Evolutionary conservation across 2,888 invertebrate genomes (phyloP).

Genomic region (Epicampocera succincta): DNA sequence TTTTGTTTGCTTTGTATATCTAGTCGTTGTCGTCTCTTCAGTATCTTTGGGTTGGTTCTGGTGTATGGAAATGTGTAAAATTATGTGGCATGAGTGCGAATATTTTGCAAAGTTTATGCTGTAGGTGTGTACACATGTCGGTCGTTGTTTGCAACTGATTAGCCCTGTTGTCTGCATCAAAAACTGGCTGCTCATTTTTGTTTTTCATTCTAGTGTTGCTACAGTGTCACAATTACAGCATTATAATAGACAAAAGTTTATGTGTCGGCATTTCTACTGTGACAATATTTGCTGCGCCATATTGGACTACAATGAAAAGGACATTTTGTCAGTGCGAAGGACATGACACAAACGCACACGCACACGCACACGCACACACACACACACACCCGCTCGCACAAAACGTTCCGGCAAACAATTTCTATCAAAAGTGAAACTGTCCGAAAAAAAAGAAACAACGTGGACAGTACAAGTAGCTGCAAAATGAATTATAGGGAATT

Average conservation of each 20-base stretch:
- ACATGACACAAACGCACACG: neutral
- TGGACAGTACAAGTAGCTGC: no score
- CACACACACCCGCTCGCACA: no score
- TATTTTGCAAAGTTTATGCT: conserved; percentile 12
- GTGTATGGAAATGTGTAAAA: neutral
- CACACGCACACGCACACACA: neutral
- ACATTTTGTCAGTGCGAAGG: neutral
- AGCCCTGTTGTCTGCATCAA: conserved; percentile 31
- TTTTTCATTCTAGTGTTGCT: neutral
- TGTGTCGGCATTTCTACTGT: conserved; percentile 14
- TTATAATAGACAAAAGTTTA: conserved; percentile 30
- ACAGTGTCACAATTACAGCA: conserved; percentile 20
- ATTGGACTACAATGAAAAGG: neutral
- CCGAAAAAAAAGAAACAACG: no score
- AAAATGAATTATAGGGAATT: no score
- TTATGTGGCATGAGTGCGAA: neutral
- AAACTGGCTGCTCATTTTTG: neutral
- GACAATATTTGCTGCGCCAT: conserved; percentile 25
- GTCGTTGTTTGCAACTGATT: conserved; percentile 25
- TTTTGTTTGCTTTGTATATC: conserved; percentile 7
- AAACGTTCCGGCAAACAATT: no score
- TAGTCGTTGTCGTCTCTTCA: neutral
- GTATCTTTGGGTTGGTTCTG: neutral
- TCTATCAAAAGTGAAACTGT: no score
- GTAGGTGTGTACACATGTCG: no score